phyloP scores from a whole-genome alignment of 2,797 vertebrate species.

The Aplochiton taeniatus region DNA sequence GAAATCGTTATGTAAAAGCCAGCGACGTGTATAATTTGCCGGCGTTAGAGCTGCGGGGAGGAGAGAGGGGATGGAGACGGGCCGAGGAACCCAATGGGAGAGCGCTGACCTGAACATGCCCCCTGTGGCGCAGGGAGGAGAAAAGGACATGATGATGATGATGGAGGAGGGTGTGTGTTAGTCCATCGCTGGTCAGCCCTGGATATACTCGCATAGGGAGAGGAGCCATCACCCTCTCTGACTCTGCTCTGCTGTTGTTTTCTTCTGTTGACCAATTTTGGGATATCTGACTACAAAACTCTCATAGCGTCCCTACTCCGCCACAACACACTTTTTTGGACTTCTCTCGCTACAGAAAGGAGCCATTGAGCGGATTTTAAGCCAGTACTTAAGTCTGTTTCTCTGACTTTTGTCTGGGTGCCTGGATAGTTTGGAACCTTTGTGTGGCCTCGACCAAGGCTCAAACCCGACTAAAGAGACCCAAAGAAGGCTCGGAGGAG shows the following conservation, averaged over 20 bases:
- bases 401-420: background rate
- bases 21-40: constrained; percentile 71
- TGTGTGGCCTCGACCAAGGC: too few relatives aligned
- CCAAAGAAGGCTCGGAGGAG: too few relatives aligned
- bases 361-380: too few relatives aligned
- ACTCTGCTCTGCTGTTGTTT: background rate
- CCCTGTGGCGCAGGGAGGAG: constrained; percentile 17
- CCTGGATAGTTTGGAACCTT: too few relatives aligned
- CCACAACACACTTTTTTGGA: too few relatives aligned
- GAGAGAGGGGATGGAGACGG: constrained; percentile 40
- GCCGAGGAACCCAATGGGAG: constrained; percentile 20
- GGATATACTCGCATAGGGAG: background rate
- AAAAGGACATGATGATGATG: constrained; percentile 19
- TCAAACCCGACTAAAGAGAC: too few relatives aligned
- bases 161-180: constrained; percentile 22
- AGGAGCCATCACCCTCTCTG: too few relatives aligned
- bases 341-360: too few relatives aligned
- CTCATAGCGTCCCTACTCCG: too few relatives aligned
- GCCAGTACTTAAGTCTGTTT: too few relatives aligned
- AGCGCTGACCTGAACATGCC: constrained; percentile 21
- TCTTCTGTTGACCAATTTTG: too few relatives aligned
- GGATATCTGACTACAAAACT: too few relatives aligned
- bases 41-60: constrained; percentile 67
- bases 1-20: constrained; percentile 78
- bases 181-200: background rate